These are phyloP conservation scores for Aricia artaxerxes DNA, from an alignment of 2,888 invertebrate species.

Conservation along the genomic window DNA sequence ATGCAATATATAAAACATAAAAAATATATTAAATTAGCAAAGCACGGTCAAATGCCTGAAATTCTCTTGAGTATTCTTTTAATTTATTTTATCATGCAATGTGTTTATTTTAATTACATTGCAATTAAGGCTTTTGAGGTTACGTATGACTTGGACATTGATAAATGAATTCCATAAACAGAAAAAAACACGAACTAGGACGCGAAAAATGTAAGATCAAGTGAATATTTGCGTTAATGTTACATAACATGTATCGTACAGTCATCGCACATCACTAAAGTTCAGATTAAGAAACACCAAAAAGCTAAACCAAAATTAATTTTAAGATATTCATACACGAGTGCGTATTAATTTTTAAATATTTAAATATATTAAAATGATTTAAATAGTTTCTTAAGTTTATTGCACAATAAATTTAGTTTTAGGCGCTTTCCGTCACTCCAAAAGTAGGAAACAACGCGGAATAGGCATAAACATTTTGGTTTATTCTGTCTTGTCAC, in stretches of 20 bases:
- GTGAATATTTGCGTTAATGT: neutral
- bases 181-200: conserved; percentile 5
- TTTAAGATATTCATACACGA: neutral
- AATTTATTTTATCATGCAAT: neutral
- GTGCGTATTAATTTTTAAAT: conserved; percentile 1
- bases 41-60: neutral
- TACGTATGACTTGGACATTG: conserved; percentile 5
- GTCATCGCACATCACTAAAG: neutral
- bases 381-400: neutral
- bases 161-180: conserved; percentile 19
- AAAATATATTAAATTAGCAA: neutral
- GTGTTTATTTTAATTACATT: conserved; percentile 1
- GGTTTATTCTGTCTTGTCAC: neutral
- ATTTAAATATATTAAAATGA: neutral
- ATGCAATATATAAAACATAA: no score
- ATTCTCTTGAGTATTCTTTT: neutral
- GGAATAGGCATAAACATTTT: neutral
- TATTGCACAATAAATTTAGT: neutral
- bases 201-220: neutral
- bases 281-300: conserved; percentile 5
- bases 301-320: neutral
- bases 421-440: neutral
- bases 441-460: neutral
- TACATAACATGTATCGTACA: neutral
- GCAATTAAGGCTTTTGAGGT: conserved; percentile 13